Percentiles rank a stretch among this genome's conserved stretches.
phyloP scores from a whole-genome alignment of 1,140 invertebrate species.

The Drosophila nigrodunni region DNA sequence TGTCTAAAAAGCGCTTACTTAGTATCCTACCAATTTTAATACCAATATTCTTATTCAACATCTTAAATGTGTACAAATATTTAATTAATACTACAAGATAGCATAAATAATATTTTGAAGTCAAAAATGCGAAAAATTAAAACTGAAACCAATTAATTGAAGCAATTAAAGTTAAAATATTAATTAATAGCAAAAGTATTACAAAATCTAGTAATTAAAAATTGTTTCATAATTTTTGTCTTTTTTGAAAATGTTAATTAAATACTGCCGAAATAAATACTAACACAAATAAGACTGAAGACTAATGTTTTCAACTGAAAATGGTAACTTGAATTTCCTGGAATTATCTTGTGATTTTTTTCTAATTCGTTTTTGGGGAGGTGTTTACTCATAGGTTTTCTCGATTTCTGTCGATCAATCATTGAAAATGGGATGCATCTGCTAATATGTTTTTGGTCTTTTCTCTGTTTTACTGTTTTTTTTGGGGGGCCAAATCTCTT shows the following conservation, averaged over 20 bases:
- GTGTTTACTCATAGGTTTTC: constrained; percentile 8
- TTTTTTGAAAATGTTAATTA: too few relatives aligned
- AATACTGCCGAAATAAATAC: too few relatives aligned
- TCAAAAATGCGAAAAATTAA: too few relatives aligned
- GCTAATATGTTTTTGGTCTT: constrained; percentile 5
- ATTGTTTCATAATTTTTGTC: too few relatives aligned
- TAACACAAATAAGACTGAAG: neutral
- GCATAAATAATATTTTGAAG: too few relatives aligned
- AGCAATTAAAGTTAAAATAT: neutral
- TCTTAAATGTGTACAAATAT: too few relatives aligned
- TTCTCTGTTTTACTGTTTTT: too few relatives aligned
- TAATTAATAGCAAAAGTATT: too few relatives aligned
- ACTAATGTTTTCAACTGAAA: neutral
- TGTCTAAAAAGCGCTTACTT: neutral
- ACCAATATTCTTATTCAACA: neutral
- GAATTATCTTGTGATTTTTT: neutral
- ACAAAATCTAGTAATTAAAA: too few relatives aligned
- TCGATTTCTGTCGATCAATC: constrained; percentile 33
- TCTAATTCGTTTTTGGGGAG: neutral
- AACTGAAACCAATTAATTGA: too few relatives aligned
- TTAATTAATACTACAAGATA: too few relatives aligned
- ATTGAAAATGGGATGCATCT: constrained; percentile 27
- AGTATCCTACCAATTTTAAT: neutral
- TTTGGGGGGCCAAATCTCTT: constrained; percentile 17
- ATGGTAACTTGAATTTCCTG: neutral